Evolutionary conservation across 2,888 invertebrate species (phyloP).

Genomic region (Auanema sp.): DNA sequence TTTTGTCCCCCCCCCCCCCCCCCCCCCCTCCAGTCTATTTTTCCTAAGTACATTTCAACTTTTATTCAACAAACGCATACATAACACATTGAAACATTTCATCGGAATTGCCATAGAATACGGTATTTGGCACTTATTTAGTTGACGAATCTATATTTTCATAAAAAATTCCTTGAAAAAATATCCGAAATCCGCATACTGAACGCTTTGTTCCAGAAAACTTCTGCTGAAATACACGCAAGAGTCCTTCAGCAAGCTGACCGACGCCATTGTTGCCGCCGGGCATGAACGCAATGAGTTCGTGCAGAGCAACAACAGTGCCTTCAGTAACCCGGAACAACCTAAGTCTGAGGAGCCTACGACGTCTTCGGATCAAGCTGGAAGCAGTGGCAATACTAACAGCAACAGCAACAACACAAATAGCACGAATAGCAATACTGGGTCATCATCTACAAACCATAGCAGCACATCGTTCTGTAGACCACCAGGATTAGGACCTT

Average conservation of each 20-base stretch:
- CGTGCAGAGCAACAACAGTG: constrained; percentile 12
- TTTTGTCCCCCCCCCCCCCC: too few species aligned
- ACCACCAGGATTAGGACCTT: constrained; percentile 50
- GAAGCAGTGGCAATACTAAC: too few species aligned
- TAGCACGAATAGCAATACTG: neutral
- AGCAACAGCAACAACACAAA: neutral
- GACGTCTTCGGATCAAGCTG: constrained; percentile 24
- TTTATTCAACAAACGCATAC: too few species aligned
- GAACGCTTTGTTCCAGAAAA: constrained; percentile 16
- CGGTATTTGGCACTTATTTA: too few species aligned
- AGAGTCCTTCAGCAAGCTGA: constrained; percentile 25
- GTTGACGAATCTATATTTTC: too few species aligned
- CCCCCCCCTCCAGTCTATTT: too few species aligned
- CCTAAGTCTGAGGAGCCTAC: constrained; percentile 24
- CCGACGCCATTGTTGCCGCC: constrained; percentile 11
- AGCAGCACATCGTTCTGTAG: constrained; percentile 39
- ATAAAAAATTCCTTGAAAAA: too few species aligned
- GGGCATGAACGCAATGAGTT: constrained; percentile 11
- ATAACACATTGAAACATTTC: too few species aligned
- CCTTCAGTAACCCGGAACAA: constrained; percentile 17
- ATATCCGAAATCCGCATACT: neutral
- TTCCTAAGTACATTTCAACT: too few species aligned
- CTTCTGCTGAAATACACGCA: constrained; percentile 36
- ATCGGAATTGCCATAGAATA: too few species aligned
- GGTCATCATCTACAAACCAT: constrained; percentile 8